phyloP scores from a whole-genome alignment of 1,140 invertebrate species.

The Goniozus legneri region DNA sequence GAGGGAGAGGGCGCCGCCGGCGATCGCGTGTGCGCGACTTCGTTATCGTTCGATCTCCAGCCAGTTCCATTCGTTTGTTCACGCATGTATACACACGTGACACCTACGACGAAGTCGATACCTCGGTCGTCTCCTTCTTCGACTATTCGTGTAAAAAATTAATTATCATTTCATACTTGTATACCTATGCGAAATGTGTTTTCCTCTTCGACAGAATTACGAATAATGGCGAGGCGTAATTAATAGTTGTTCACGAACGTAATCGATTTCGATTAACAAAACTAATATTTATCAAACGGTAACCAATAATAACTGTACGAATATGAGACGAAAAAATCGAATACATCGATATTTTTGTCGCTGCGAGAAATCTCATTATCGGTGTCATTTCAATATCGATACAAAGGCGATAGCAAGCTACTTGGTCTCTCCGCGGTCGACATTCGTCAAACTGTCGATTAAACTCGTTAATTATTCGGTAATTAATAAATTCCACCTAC shows the following conservation, averaged over 20 bases:
- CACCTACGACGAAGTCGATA: not conserved
- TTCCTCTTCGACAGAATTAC: too few species aligned
- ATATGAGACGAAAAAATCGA: slow-evolving; percentile 8
- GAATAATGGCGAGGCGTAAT: too few species aligned
- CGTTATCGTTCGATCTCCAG: slow-evolving; percentile 6
- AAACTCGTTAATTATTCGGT: slow-evolving; percentile 49
- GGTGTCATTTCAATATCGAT: slow-evolving; percentile 43
- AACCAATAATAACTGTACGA: too few species aligned
- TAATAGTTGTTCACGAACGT: too few species aligned
- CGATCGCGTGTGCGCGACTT: slow-evolving; percentile 7
- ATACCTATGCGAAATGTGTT: too few species aligned
- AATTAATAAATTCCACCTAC: slow-evolving; percentile 27
- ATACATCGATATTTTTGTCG: slow-evolving; percentile 45
- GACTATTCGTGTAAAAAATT: too few species aligned
- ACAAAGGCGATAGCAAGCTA: not conserved
- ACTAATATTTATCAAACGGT: too few species aligned
- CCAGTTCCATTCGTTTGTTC: not conserved
- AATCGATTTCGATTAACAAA: too few species aligned
- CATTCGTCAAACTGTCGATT: slow-evolving; percentile 47
- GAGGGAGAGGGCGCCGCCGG: slow-evolving; percentile 19
- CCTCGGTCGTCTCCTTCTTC: too few species aligned
- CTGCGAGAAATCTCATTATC: slow-evolving; percentile 48
- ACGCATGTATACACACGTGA: not conserved
- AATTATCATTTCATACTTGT: too few species aligned
- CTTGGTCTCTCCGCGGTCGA: slow-evolving; percentile 28